Evolutionary conservation across 2,113 vertebrate genomes (phyloP).

Genomic region (Mobula hypostoma): DNA sequence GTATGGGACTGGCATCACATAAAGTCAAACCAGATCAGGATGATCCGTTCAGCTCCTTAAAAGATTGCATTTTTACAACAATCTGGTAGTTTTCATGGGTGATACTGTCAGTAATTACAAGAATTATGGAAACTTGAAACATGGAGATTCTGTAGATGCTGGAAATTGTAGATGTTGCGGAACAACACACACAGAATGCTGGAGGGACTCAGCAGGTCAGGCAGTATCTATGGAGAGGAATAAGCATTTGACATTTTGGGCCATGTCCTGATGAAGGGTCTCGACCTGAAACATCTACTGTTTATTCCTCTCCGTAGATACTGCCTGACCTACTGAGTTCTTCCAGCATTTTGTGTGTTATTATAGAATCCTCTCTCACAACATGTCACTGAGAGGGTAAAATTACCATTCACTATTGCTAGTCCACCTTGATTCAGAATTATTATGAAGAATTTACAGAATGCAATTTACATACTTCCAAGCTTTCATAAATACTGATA

Average conservation of each 20-base stretch:
- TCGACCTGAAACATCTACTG: too few relatives aligned
- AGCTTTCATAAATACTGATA: not conserved
- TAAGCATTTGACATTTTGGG: too few relatives aligned
- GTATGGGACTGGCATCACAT: not conserved
- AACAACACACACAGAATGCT: too few relatives aligned
- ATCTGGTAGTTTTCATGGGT: not conserved
- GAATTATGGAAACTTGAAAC: not conserved
- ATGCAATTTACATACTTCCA: not conserved
- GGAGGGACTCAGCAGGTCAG: too few relatives aligned
- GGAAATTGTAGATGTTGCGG: too few relatives aligned
- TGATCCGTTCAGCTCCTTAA: not conserved
- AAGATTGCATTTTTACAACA: not conserved
- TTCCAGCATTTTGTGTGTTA: too few relatives aligned
- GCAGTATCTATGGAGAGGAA: too few relatives aligned
- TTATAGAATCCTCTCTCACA: too few relatives aligned
- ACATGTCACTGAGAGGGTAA: not conserved
- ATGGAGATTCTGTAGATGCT: too few relatives aligned
- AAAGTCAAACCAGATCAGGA: not conserved
- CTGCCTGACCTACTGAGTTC: too few relatives aligned
- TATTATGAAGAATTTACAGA: not conserved
- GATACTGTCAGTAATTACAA: not conserved
- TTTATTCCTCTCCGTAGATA: too few relatives aligned
- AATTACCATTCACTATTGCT: not conserved
- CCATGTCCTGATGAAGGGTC: too few relatives aligned
- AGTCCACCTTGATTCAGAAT: not conserved